Conservation (phyloP, 2,113 vertebrate species). For the Sciurus niger region DNA sequence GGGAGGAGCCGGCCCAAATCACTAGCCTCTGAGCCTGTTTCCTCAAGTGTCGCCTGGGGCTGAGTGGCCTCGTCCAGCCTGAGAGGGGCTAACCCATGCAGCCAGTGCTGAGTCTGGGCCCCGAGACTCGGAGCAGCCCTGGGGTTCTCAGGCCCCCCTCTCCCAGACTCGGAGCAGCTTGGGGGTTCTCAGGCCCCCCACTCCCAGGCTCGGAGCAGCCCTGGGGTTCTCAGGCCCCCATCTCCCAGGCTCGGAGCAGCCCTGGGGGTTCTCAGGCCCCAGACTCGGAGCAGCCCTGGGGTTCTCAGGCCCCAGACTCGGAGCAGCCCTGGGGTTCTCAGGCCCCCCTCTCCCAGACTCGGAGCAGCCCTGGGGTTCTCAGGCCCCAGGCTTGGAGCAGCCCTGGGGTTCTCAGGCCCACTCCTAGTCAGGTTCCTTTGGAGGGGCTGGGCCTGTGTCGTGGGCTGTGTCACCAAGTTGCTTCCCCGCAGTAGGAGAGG, state of each 20-base stretch:
- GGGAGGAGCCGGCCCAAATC: background rate
- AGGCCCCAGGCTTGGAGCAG: background rate
- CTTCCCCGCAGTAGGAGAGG: background rate
- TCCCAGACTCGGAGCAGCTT: no score
- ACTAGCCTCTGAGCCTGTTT: background rate
- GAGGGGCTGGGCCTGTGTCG: background rate
- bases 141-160: no score
- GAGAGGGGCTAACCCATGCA: background rate
- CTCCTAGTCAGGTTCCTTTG: rapidly evolving
- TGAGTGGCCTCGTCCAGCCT: background rate
- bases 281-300: background rate
- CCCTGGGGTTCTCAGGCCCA: background rate
- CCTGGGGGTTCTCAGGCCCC: no score
- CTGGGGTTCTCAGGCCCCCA: no score
- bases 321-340: background rate
- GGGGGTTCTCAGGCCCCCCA: no score
- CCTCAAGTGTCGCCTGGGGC: background rate
- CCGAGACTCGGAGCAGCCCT: no score
- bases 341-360: background rate
- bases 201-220: no score
- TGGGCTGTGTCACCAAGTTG: background rate
- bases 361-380: no score
- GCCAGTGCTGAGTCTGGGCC: no score
- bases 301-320: background rate
- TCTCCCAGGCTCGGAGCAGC: no score